Percentiles rank a stretch among this genome's conserved stretches.
Conservation (phyloP, 2,113 vertebrate species). For the Brachyhypopomus gauderio region DNA sequence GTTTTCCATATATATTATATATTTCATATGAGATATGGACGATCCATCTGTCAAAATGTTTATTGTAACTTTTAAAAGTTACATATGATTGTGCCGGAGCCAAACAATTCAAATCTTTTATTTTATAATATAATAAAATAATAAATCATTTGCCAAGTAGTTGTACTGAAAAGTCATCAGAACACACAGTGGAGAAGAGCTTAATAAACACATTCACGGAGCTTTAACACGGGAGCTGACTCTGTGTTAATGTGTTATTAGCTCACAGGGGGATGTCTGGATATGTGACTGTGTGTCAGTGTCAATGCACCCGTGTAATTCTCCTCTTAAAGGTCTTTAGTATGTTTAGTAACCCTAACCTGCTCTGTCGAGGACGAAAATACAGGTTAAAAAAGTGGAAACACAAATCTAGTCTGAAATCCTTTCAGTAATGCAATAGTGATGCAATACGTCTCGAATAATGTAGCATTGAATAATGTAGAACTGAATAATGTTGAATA, state of each 20-base stretch:
- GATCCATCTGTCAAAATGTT: too few species aligned
- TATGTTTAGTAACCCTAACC: neutral
- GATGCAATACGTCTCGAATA: constrained; percentile 3
- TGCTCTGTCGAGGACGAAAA: neutral
- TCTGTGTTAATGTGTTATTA: constrained; percentile 23
- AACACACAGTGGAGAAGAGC: neutral
- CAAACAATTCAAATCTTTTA: too few species aligned
- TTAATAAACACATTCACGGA: constrained; percentile 17
- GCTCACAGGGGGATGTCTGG: constrained; percentile 30
- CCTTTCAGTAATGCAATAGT: neutral
- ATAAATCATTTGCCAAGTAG: too few species aligned
- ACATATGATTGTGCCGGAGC: too few species aligned
- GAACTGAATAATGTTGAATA: too few species aligned
- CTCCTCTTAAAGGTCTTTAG: neutral
- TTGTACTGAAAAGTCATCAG: constrained; percentile 18
- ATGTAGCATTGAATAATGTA: neutral
- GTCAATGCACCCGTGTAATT: constrained; percentile 15
- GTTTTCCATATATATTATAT: neutral
- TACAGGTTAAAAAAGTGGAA: neutral
- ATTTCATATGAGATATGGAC: neutral
- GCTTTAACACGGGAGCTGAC: neutral
- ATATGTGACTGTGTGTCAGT: neutral
- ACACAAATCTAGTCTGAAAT: constrained; percentile 28
- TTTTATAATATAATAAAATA: too few species aligned
- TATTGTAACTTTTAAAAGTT: neutral